phyloP scores from a whole-genome alignment of 1,140 invertebrate species.

The Musca vetustissima region DNA sequence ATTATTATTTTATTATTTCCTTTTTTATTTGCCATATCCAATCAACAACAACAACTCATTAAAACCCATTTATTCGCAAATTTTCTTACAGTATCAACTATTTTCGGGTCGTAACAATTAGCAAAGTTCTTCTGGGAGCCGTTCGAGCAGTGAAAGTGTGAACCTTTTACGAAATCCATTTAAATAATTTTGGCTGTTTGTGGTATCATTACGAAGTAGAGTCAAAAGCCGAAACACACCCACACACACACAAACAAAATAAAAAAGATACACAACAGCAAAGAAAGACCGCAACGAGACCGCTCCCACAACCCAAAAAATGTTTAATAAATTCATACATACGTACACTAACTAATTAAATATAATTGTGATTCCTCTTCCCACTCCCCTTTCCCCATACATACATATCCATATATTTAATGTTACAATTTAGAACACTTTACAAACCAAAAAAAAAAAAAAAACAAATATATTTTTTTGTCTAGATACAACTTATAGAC shows the following conservation, averaged over 20 bases:
- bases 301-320: too few species aligned
- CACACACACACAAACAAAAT: not conserved
- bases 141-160: not conserved
- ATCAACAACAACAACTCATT: conserved; percentile 56
- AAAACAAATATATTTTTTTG: too few species aligned
- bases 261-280: too few species aligned
- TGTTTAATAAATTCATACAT: too few species aligned
- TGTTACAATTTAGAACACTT: too few species aligned
- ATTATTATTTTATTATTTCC: conserved; percentile 15
- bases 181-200: not conserved
- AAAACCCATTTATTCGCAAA: conserved; percentile 20
- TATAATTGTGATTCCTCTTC: too few species aligned
- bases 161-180: not conserved
- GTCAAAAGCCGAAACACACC: not conserved
- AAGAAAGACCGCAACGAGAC: too few species aligned
- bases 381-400: too few species aligned
- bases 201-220: not conserved
- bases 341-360: too few species aligned
- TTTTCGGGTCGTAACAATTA: conserved; percentile 63
- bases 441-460: too few species aligned
- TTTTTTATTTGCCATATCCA: conserved; percentile 46
- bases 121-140: not conserved
- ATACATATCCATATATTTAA: too few species aligned
- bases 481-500: too few species aligned
- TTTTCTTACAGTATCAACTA: conserved; percentile 72